Evolutionary conservation across 2,888 invertebrate genomes (phyloP), one percentile per base, ranked within the genome.

Genomic region (Carterocephalus palaemon): DNA sequence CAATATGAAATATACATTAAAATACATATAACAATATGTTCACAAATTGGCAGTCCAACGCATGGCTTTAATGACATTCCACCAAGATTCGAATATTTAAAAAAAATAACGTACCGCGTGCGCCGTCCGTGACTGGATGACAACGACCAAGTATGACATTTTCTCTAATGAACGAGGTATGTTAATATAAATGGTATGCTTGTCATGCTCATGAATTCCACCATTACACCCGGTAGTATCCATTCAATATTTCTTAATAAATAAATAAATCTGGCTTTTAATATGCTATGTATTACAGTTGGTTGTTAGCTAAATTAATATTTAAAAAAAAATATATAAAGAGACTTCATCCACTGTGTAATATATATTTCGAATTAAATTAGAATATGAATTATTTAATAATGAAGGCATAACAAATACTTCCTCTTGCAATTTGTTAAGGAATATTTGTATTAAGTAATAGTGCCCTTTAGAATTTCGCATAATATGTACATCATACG

Each of bases 91-190:
- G 39, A 17, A 17, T 19, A 13, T 13, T 19, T 26, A 22, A 8
- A 9, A 33, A 24, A 33, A 32, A 41, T 19, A 19, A 41, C 33
- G 33, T 19, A 33, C 33, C 41, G 26, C 9, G 8, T n/a, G n/a
- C n/a, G n/a, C n/a, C 33, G 26, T 26, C 8, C 37, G 9, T 34
- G 4, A 17, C 5, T 12, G 33, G 41, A 33, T 26, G 41, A 26
- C 41, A 41, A 33, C 41, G 17, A 33, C 41, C 41, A 41, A 41
- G 41, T 41, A 41, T 41, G 19, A 41, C 33, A 41, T 41, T 17
- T 17, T 33, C 33, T 20, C 41, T 3, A 20, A 19, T 13, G 41
- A 13, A 26, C 33, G 24, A 41, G 41, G 41, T 41, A 41, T 41
- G 41, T 41, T 33, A 16, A 33, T 41, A 24, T 33, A 16, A 12